Percentiles rank a stretch among this genome's conserved stretches.
Evolutionary conservation across 2,113 vertebrate species (phyloP).

Genomic region (Chionodraco myersi): DNA sequence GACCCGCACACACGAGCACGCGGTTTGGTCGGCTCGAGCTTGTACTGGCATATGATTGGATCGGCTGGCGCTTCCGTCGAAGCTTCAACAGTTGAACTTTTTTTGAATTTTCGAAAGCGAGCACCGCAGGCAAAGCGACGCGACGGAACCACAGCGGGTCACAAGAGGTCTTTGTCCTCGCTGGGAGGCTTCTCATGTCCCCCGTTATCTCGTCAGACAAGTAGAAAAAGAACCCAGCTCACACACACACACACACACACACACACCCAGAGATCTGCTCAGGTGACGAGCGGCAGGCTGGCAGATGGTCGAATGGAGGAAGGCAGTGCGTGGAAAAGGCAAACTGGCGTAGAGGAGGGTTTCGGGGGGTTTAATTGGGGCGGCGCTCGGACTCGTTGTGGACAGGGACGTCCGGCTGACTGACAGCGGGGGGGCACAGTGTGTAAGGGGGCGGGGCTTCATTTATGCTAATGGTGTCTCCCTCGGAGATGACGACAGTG

Average conservation of each 20-base stretch:
- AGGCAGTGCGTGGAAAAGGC: conserved; percentile 78
- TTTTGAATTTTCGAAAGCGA: too few relatives aligned
- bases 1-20: neutral
- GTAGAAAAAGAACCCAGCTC: too few relatives aligned
- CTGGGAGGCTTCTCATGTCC: neutral
- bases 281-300: conserved; percentile 63
- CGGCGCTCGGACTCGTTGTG: conserved; percentile 63
- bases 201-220: too few relatives aligned
- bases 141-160: too few relatives aligned
- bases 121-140: too few relatives aligned
- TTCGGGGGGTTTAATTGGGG: conserved; percentile 58
- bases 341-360: conserved; percentile 48
- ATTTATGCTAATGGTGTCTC: conserved; percentile 71
- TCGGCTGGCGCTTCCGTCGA: too few relatives aligned
- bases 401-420: conserved; percentile 32
- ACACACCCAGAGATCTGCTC: too few relatives aligned
- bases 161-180: neutral
- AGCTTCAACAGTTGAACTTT: too few relatives aligned
- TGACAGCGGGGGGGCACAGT: conserved; percentile 45
- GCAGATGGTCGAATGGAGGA: conserved; percentile 67
- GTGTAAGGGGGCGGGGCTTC: conserved; percentile 88
- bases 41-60: too few relatives aligned
- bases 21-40: too few relatives aligned
- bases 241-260: too few relatives aligned
- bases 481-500: conserved; percentile 74